Conservation (phyloP, 2,797 vertebrate genomes). For the Nyctibius grandis region DNA sequence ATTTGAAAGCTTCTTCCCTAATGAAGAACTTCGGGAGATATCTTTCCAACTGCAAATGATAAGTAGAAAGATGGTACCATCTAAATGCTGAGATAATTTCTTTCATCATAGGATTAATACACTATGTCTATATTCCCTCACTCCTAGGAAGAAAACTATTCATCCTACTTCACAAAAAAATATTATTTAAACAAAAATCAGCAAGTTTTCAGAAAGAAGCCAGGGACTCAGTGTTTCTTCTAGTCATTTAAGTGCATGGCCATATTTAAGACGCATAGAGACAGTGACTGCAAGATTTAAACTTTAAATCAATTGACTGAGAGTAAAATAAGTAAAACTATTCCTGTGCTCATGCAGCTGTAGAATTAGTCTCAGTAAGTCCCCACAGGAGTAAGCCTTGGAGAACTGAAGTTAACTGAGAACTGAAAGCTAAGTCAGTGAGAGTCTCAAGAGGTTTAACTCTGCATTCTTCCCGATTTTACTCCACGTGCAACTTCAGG, state of each 20-base stretch:
- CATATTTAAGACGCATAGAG: background rate
- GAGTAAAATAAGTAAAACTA: background rate
- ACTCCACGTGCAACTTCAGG: background rate
- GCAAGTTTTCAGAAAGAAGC: background rate
- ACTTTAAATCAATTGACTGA: background rate
- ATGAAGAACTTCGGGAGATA: background rate
- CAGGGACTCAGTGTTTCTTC: background rate
- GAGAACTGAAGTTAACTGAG: background rate
- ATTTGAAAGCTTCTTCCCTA: constrained; percentile 5
- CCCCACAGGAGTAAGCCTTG: background rate
- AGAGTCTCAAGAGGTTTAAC: background rate
- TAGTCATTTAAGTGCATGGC: background rate
- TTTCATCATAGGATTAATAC: background rate
- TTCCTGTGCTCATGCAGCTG: background rate
- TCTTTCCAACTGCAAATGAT: background rate
- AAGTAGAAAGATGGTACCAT: background rate
- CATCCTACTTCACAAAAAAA: background rate
- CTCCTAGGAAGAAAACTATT: background rate
- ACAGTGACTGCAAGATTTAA: background rate
- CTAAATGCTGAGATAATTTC: background rate
- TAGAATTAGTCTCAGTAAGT: background rate
- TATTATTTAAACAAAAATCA: background rate
- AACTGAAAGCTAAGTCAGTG: background rate
- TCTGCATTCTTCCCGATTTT: background rate
- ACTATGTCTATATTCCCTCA: background rate